phyloP scores from a whole-genome alignment of 2,113 vertebrate genomes.

The Colossoma macropomum region DNA sequence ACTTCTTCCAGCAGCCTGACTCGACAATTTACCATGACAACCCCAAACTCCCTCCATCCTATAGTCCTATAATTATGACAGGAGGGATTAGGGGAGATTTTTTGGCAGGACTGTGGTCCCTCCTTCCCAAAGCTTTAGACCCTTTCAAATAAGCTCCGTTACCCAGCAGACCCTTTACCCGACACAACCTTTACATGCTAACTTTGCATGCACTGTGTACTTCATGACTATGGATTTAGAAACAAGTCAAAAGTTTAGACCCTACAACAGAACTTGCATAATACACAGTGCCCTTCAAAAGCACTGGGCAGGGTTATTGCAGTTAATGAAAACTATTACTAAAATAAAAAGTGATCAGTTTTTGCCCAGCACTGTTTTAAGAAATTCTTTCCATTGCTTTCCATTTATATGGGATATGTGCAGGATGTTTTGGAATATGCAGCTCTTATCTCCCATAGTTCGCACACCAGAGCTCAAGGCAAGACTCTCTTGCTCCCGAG shows the following conservation, averaged over 20 bases:
- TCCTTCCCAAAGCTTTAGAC: not conserved
- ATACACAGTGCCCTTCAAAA: no score
- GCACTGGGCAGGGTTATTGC: not conserved
- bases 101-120: not conserved
- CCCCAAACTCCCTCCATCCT: not conserved
- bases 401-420: no score
- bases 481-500: no score
- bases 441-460: no score
- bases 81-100: conserved; percentile 1
- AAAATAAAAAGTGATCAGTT: no score
- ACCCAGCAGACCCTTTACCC: not conserved
- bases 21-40: not conserved
- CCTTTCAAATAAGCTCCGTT: not conserved
- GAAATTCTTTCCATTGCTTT: no score
- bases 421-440: no score
- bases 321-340: no score
- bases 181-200: conserved; percentile 23
- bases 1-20: not conserved
- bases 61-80: conserved; percentile 6
- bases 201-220: not conserved
- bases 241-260: not conserved
- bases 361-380: no score
- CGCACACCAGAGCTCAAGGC: no score
- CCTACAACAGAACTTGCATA: not conserved
- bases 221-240: not conserved